Base-by-base conservation (phyloP, 1,140 invertebrate genomes). In the Rhizoglyphus robini region DNA sequence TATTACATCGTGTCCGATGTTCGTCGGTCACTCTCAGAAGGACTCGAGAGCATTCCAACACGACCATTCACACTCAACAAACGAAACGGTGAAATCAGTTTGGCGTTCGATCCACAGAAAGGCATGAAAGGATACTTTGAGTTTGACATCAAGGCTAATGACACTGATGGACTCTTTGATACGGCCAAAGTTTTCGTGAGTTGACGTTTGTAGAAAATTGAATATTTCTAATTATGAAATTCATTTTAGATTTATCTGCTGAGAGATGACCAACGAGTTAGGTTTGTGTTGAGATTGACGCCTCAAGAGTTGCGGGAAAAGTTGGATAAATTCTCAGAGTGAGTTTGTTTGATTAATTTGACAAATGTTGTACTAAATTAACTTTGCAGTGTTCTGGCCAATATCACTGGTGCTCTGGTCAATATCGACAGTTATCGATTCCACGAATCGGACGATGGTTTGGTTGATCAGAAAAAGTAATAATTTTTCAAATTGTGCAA, bases 121-220 rank as follows among this genome's bases (percentile, higher is more conserved):
- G 87, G 88, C 60, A 95, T 96, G 92, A 94, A 94, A 75, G 93
- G 93, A 59, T 95, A 95, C 74, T 96, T 96, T 76, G 87, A 92
- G 73, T 93, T 96, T 71, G 84, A 86, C 79, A 84, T 92, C 0
- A 71, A 85, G 57, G 90, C 86, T 1, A 90, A 90, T 72, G 91
- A 96, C 73, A 86, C 86, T 0, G 82, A 83, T 29, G 88, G 88
- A 11, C 77, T 90, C 34, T 77, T 81, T 34, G 75, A 76, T 69
- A 73, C 68, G 20, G 73, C 76, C n/a, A 72, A 70, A 65, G 73
- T 78, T 29, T 73, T 69, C 68, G 76, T 77, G 69, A 71, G 73
- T 68, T 65, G 47, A 30, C 29, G 47, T 62, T 41, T 46, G n/a
- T 27, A 64, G 58, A 47, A 68, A 32, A 4, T 65, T 58, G n/a